Evolutionary conservation across 2,113 vertebrate genomes (phyloP).

Genomic region (Beaufortia kweichowensis): DNA sequence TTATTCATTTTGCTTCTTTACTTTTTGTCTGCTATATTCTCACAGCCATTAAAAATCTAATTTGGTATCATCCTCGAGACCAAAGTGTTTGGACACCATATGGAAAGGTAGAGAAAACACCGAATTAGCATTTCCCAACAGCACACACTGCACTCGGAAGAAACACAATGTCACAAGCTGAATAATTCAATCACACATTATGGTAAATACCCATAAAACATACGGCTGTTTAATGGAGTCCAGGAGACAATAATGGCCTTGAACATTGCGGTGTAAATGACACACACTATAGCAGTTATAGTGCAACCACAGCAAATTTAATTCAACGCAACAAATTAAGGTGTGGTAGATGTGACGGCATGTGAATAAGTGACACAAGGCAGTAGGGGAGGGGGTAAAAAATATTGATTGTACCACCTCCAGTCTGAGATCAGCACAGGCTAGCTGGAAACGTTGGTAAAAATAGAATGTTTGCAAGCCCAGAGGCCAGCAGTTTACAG

Average conservation of each 20-base stretch:
- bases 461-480: constrained; percentile 61
- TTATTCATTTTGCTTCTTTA: constrained; percentile 43
- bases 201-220: constrained; percentile 50
- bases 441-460: constrained; percentile 40
- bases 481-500: constrained; percentile 67
- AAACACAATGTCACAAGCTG: background rate
- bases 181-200: constrained; percentile 31
- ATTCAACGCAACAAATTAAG: constrained; percentile 70
- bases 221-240: constrained; percentile 47
- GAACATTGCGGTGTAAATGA: constrained; percentile 13
- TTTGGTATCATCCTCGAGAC: constrained; percentile 9
- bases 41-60: constrained; percentile 9
- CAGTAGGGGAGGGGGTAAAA: constrained; percentile 34
- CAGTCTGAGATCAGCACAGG: constrained; percentile 51
- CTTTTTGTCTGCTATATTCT: constrained; percentile 7
- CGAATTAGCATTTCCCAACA: constrained; percentile 28
- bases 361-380: constrained; percentile 70
- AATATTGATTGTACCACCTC: constrained; percentile 70
- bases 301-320: constrained; percentile 65
- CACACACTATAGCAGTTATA: constrained; percentile 52
- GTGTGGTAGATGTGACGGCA: constrained; percentile 58
- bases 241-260: background rate
- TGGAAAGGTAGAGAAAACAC: constrained; percentile 54
- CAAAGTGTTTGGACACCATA: constrained; percentile 6
- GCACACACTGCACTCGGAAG: background rate